Base-by-base conservation (phyloP, 2,113 vertebrate species). In the Xenopus laevis region DNA sequence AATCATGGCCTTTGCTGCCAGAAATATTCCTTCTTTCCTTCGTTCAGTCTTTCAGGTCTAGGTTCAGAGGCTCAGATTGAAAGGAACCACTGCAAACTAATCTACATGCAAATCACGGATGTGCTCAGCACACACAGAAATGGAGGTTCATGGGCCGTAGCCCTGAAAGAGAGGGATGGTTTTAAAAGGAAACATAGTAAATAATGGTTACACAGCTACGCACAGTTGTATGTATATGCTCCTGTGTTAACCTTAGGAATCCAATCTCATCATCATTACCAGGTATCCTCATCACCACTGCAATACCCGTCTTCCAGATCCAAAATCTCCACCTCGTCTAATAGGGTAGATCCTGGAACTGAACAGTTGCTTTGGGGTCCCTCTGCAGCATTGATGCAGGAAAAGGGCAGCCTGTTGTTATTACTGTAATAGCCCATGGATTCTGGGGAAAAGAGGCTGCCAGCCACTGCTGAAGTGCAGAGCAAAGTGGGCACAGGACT, bases 271-370 rank as follows among this genome's bases (percentile, higher is more conserved):
- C 13, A 63, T 60, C 62, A 73, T 72, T 92, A 98, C 96, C 96
- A 98, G 83, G 87, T 90, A 71, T 97, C 94, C 21, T 94, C 93
- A n/a, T 93, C 83, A 71, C 92, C 83, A 18, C 82, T 70, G n/a
- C 87, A 82, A 7, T 89, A 84, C 45, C 91, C 65, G 78, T 79
- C 78, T 80, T 87, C 87, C 68, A 97, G 87, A 79, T 98, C 94
- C 86, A 98, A 80, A n/a, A 92, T 74, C 68, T 96, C 93, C 76
- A 97, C 91, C 84, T 96, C 93, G 44, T 98, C 95, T 91, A 96
- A 76, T 70, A 91, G 84, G 52, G 91, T 83, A 21, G 82, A 81
- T 65, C 82, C 70, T 44, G 79, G 71, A 44, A 27, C 10, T 7
- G 63, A 40, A 33, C 9, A 72, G 63, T 67, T 0, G 8, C 72